Evolutionary conservation across 2,888 invertebrate genomes (phyloP).

Genomic region (Herminia tarsipennalis): DNA sequence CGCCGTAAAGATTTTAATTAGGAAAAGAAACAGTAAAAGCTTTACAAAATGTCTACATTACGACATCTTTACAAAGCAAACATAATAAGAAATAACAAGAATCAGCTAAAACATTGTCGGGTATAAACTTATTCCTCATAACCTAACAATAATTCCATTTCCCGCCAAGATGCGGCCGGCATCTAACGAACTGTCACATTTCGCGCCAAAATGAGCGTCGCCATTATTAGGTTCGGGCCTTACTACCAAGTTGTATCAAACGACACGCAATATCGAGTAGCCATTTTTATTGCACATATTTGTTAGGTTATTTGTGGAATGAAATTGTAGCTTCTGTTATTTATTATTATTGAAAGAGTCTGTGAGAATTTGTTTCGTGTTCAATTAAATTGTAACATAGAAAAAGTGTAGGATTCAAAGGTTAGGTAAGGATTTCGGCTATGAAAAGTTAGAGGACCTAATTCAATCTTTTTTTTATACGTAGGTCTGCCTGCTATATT

Average conservation of each 20-base stretch:
- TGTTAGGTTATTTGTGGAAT: constrained; percentile 19
- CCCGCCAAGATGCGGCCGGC: constrained; percentile 52
- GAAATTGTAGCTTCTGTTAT: not conserved
- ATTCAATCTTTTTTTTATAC: too few relatives aligned
- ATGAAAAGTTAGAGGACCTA: too few relatives aligned
- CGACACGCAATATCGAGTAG: constrained; percentile 26
- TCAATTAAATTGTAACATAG: too few relatives aligned
- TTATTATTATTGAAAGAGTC: not conserved
- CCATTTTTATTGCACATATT: constrained; percentile 23
- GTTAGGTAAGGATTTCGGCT: too few relatives aligned
- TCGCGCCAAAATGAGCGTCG: constrained; percentile 68
- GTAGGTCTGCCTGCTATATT: too few relatives aligned
- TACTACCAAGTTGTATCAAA: constrained; percentile 46
- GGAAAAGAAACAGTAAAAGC: constrained; percentile 9
- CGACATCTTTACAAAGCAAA: constrained; percentile 20
- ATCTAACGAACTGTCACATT: constrained; percentile 77
- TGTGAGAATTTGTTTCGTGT: too few relatives aligned
- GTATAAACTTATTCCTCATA: constrained; percentile 42
- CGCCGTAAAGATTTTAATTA: not conserved
- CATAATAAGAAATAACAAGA: constrained; percentile 29
- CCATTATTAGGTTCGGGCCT: constrained; percentile 67
- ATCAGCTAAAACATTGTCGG: constrained; percentile 31
- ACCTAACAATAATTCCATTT: constrained; percentile 56
- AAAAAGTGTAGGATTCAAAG: too few relatives aligned
- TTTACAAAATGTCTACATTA: constrained; percentile 25